Base-by-base conservation (phyloP, 2,113 vertebrate genomes). In the Odontophorus gujanensis region DNA sequence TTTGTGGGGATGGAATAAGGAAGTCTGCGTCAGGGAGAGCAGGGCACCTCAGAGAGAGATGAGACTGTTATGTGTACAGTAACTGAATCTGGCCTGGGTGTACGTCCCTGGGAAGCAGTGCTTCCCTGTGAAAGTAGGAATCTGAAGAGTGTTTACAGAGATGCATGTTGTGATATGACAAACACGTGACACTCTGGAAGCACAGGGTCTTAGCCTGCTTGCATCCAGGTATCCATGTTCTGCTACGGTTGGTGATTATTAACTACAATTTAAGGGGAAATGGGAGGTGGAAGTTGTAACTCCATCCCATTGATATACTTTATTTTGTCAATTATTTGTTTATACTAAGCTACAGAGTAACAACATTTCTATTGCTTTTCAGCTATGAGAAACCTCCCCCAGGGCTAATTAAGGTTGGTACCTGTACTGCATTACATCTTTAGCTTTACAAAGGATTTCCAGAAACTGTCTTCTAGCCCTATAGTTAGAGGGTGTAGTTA, bases 301-400 rank as follows among this genome's bases (percentile, higher is more conserved):
- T 69, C 62, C 34, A 2, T 67, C 7, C 55, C 57, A 36, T 9
- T 59, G 21, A 72, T 81, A 36, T 48, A 17, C 10, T 47, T 4
- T 53, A 7, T 84, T 88, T 85, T 75, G 22, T 65, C n/a, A 34
- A 25, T 24, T 28, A 32, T 40, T 89, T 95, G 18, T 57, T 18
- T 92, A 7, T 91, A 30, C 55, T 81, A 18, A 78, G 47, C 43
- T 86, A 36, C 45, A 42, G 51, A 88, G 18, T 96, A 95, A 92
- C 45, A 36, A 24, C 79, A 58, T 94, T 92, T 95, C 68, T 67
- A 3, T 95, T 95, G 42, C 93, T 79, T 96, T 96, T 78, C 91
- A 99, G 99, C 96, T 99, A 99, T 90, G 99, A 99, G 93, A 98
- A 99, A 85, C 98, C 98, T 81, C 99, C 99, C n/a, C 99, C 99